Evolutionary conservation across 1,140 invertebrate genomes (phyloP).

Genomic region (Drosophila erecta): DNA sequence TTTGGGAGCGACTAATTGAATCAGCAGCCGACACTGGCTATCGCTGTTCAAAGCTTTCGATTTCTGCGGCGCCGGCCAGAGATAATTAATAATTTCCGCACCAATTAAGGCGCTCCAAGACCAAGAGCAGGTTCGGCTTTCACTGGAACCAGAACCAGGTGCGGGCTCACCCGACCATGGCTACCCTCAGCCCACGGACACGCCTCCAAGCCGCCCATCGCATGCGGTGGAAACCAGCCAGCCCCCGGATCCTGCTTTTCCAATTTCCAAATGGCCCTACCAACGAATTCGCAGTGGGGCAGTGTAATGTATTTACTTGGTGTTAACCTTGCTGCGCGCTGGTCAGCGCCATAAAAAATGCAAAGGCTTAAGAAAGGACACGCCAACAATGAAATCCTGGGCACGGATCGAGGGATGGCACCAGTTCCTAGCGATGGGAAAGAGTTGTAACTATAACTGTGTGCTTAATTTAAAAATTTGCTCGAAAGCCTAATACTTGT

Average conservation of each 20-base stretch:
- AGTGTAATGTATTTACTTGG: conserved; percentile 41
- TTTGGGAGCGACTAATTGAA: conserved; percentile 22
- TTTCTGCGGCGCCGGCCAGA: conserved; percentile 44
- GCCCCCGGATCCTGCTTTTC: conserved; percentile 7
- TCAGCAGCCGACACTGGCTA: conserved; percentile 13
- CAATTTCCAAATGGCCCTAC: conserved; percentile 44
- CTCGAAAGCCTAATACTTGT: too few species aligned
- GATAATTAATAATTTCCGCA: conserved; percentile 82
- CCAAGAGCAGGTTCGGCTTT: conserved; percentile 49
- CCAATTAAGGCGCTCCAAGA: conserved; percentile 65
- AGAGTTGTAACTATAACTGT: too few species aligned
- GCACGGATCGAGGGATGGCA: conserved; percentile 1
- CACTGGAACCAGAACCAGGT: conserved; percentile 35
- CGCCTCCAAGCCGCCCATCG: conserved; percentile 1
- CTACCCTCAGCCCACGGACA: conserved; percentile 1
- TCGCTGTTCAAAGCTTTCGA: conserved; percentile 34
- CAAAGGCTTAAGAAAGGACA: conserved; percentile 5
- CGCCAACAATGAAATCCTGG: not conserved
- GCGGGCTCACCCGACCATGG: conserved; percentile 42
- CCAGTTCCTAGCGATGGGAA: too few species aligned
- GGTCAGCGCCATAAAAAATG: conserved; percentile 23
- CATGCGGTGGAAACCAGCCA: conserved; percentile 8
- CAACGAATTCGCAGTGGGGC: conserved; percentile 14
- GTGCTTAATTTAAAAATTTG: too few species aligned
- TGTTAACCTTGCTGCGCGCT: conserved; percentile 19